A percentile compares a stretch with the other conserved stretches of the same genome.
Conservation (phyloP, 2,888 invertebrate genomes). For the Matsumyia berberina region DNA sequence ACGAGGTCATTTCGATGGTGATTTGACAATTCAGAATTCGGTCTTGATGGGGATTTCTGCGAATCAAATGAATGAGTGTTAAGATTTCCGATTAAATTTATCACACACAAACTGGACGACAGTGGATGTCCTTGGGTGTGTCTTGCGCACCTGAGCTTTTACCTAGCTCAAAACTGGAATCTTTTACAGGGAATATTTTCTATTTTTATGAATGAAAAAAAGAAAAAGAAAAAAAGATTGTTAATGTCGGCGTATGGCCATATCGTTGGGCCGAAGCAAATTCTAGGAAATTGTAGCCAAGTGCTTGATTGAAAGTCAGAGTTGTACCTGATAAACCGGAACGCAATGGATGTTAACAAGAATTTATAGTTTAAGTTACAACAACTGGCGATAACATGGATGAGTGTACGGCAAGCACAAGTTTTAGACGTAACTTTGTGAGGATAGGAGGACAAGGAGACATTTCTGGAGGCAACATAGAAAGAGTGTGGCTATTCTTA, state of each 20-base stretch:
- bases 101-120: background rate
- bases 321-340: slow-evolving; percentile 7
- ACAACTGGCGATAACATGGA: background rate
- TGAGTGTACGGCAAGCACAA: too few species aligned
- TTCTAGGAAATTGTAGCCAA: slow-evolving; percentile 13
- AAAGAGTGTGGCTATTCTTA: too few species aligned
- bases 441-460: too few species aligned
- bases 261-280: background rate
- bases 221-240: background rate
- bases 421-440: too few species aligned
- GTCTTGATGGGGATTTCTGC: background rate
- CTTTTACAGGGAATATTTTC: too few species aligned
- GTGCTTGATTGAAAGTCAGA: background rate
- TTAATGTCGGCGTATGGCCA: background rate
- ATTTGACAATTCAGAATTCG: background rate
- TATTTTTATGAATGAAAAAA: background rate
- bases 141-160: slow-evolving; percentile 1
- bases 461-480: too few species aligned
- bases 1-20: slow-evolving; percentile 22
- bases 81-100: slow-evolving; percentile 8
- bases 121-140: slow-evolving; percentile 27
- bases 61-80: slow-evolving; percentile 21
- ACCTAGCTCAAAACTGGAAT: background rate
- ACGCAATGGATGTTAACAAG: background rate
- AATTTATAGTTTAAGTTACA: background rate